Evolutionary conservation across 1,140 invertebrate genomes (phyloP).

Genomic region (Aphaenogaster floridana): DNA sequence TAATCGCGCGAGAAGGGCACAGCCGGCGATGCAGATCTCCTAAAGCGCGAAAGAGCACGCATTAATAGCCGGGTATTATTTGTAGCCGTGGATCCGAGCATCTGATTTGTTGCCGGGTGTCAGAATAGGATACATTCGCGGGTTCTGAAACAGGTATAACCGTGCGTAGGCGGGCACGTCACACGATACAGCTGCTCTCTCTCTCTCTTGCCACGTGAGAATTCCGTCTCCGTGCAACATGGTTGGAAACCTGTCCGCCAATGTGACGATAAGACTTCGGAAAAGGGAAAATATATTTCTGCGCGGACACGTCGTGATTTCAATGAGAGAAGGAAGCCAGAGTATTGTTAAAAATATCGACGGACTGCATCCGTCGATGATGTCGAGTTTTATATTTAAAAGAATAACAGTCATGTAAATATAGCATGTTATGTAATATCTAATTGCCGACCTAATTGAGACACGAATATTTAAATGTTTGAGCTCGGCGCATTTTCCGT

Average conservation of each 20-base stretch:
- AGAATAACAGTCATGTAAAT: background rate
- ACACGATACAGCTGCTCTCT: constrained; percentile 66
- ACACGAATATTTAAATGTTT: background rate
- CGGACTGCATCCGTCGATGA: background rate
- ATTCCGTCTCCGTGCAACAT: constrained; percentile 68
- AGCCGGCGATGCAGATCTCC: constrained; percentile 29
- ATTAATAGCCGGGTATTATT: constrained; percentile 71
- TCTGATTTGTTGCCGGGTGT: constrained; percentile 72
- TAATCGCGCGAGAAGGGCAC: constrained; percentile 24
- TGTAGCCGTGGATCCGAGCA: constrained; percentile 54
- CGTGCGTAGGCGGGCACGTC: constrained; percentile 71
- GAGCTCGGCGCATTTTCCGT: background rate
- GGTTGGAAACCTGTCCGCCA: constrained; percentile 55
- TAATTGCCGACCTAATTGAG: background rate
- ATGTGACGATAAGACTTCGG: constrained; percentile 39
- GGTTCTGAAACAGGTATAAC: constrained; percentile 70
- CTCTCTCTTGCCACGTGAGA: constrained; percentile 68
- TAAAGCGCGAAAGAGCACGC: constrained; percentile 61
- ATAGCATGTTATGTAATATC: background rate
- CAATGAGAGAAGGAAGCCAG: background rate
- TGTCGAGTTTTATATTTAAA: background rate
- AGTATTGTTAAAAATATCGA: background rate
- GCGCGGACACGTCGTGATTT: background rate
- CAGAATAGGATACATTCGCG: constrained; percentile 65
- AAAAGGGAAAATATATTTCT: constrained; percentile 36